These are phyloP conservation scores for Drosophila micromelanica DNA, from an alignment of 1,140 invertebrate genomes.

Conservation along the genomic window DNA sequence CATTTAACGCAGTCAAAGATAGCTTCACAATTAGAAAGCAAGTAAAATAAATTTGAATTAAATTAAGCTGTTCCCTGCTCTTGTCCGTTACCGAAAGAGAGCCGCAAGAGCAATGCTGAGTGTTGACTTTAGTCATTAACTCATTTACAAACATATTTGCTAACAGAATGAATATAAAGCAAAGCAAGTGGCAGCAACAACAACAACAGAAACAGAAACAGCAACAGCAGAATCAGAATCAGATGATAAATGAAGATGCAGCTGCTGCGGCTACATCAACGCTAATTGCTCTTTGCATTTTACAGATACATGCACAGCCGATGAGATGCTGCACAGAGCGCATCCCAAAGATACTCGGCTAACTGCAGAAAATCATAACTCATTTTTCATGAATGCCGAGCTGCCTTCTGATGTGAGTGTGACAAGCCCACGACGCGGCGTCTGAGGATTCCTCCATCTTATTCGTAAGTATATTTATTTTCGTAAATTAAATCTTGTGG, in stretches of 20 bases:
- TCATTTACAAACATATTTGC: slow-evolving; percentile 66
- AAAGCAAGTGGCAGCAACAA: slow-evolving; percentile 32
- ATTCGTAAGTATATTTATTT: slow-evolving; percentile 40
- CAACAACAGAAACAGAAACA: slow-evolving; percentile 4
- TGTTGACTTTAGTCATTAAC: slow-evolving; percentile 61
- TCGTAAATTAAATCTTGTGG: slow-evolving; percentile 36
- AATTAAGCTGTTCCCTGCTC: neutral
- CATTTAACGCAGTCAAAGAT: no score
- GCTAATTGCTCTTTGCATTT: slow-evolving; percentile 77
- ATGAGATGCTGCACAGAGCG: slow-evolving; percentile 33
- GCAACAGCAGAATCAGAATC: neutral
- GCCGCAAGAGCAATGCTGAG: neutral
- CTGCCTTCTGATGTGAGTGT: slow-evolving; percentile 32
- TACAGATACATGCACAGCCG: slow-evolving; percentile 51
- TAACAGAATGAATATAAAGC: slow-evolving; percentile 66
- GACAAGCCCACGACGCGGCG: slow-evolving; percentile 18
- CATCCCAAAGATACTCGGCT: slow-evolving; percentile 49
- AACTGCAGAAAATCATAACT: slow-evolving; percentile 67
- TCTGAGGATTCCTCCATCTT: slow-evolving; percentile 25
- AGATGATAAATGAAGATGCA: slow-evolving; percentile 78
- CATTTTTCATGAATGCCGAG: slow-evolving; percentile 59
- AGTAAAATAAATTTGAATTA: neutral
- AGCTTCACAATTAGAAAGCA: no score
- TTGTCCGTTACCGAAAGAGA: neutral
- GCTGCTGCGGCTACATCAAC: slow-evolving; percentile 77